phyloP scores from a whole-genome alignment of 2,113 vertebrate species.

The Anolis sagrei region DNA sequence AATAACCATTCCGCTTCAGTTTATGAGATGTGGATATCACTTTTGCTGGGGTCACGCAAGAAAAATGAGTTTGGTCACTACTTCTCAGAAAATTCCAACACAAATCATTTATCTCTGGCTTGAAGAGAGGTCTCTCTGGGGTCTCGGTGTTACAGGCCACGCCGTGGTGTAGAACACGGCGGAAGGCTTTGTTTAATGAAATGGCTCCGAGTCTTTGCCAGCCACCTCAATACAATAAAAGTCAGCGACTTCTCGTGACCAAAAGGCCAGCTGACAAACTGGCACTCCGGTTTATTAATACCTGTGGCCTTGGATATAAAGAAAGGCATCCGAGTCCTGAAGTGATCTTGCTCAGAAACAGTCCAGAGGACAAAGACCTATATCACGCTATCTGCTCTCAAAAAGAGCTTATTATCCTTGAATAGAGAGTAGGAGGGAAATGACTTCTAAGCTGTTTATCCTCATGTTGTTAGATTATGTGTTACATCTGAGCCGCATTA shows the following conservation, averaged over 20 bases:
- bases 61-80: conserved; percentile 59
- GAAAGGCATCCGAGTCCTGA: conserved; percentile 36
- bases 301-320: conserved; percentile 15
- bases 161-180: conserved; percentile 19
- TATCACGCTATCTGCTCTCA: conserved; percentile 53
- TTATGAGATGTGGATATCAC: conserved; percentile 68
- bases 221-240: not conserved
- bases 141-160: conserved; percentile 40
- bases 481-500: conserved; percentile 65
- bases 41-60: conserved; percentile 66
- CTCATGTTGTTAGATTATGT: conserved; percentile 68
- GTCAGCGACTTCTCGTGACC: conserved; percentile 39
- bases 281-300: conserved; percentile 41
- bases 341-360: conserved; percentile 38
- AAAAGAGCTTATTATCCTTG: conserved; percentile 42
- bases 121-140: not conserved
- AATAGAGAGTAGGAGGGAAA: conserved; percentile 61
- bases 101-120: conserved; percentile 50
- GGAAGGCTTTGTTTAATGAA: conserved; percentile 21
- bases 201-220: accelerated
- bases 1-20: conserved; percentile 69
- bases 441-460: conserved; percentile 68
- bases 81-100: conserved; percentile 49
- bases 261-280: conserved; percentile 31
- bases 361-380: conserved; percentile 23